These are phyloP conservation scores for Myotis myotis DNA, from an alignment of 2,797 vertebrate species.

Conservation along the genomic window DNA sequence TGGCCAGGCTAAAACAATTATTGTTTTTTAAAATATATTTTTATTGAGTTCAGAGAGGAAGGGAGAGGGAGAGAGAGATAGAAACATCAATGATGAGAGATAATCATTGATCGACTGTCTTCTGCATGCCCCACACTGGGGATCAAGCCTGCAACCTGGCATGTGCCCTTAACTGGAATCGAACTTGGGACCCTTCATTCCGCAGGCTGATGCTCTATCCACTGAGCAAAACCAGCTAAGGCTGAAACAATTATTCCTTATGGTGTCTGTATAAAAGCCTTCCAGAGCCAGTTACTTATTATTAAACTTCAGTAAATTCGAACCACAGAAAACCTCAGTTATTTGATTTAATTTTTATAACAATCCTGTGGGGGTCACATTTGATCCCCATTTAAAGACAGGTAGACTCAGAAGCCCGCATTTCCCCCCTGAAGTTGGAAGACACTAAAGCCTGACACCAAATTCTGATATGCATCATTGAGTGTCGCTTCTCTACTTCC, in stretches of 20 bases:
- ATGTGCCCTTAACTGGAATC: no score
- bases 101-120: no score
- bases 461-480: neutral
- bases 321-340: neutral
- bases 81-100: no score
- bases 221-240: no score
- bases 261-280: neutral
- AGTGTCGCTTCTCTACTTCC: neutral
- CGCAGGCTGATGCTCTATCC: no score
- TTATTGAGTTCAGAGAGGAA: no score
- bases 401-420: neutral
- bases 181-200: no score
- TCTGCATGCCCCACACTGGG: no score
- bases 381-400: neutral
- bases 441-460: neutral
- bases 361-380: neutral
- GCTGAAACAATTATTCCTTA: neutral
- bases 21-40: no score
- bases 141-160: no score
- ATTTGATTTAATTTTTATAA: neutral
- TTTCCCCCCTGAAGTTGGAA: neutral
- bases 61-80: no score
- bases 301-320: conserved; percentile 4
- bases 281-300: neutral
- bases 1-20: no score